These are phyloP conservation scores for Grammomys dolichurus DNA, from an alignment of 2,113 vertebrate species.

Conservation along the genomic window DNA sequence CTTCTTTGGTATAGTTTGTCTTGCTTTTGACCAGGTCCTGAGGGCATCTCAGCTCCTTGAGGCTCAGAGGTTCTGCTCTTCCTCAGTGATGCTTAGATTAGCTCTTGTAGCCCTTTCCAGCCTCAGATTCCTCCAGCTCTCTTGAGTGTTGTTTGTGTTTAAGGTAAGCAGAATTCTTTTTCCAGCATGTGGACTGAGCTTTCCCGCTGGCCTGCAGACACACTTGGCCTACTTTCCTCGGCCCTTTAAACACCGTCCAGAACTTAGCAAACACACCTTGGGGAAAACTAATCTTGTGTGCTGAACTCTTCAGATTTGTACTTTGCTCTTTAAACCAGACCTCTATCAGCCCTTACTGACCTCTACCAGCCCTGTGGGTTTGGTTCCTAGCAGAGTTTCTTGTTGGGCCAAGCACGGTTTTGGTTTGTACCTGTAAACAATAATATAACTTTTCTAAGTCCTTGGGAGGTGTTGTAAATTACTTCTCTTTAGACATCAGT, in stretches of 20 bases:
- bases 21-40: background rate
- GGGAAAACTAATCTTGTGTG: constrained; percentile 3
- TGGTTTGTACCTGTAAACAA: background rate
- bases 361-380: background rate
- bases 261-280: constrained; percentile 12
- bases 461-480: background rate
- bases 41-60: background rate
- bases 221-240: background rate
- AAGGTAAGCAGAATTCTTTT: constrained; percentile 36
- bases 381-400: background rate
- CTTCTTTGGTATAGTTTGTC: background rate
- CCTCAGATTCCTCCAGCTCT: constrained; percentile 18
- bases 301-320: background rate
- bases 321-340: constrained; percentile 23
- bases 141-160: constrained; percentile 22
- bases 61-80: constrained; percentile 17
- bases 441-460: background rate
- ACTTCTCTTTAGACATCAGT: background rate
- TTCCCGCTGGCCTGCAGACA: constrained; percentile 19
- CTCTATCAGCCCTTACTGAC: background rate
- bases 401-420: background rate
- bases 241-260: constrained; percentile 2
- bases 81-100: background rate
- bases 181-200: background rate
- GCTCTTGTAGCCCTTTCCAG: background rate